phyloP scores from a whole-genome alignment of 2,888 invertebrate genomes.

The Himalopsyche tibetana region DNA sequence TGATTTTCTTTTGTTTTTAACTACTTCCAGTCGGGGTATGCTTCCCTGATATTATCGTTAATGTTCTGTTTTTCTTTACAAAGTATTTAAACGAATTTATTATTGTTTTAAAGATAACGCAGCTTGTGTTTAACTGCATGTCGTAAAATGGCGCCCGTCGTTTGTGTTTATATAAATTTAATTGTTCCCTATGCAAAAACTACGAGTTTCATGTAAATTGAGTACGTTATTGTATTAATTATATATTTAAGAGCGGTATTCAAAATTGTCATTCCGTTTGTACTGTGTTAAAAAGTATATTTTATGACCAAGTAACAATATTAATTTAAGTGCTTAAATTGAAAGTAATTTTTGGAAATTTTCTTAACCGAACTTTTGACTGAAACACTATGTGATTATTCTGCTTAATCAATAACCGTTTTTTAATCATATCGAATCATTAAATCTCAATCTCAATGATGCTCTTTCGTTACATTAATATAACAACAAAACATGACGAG shows the following conservation, averaged over 20 bases:
- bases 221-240: neutral
- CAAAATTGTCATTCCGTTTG: neutral
- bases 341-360: too few species aligned
- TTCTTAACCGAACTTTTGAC: too few species aligned
- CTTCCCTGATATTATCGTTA: conserved; percentile 32
- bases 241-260: neutral
- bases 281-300: neutral
- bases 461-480: too few species aligned
- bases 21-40: conserved; percentile 21
- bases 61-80: conserved; percentile 32
- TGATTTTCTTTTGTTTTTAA: conserved; percentile 37
- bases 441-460: too few species aligned
- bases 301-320: neutral
- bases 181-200: conserved; percentile 19
- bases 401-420: too few species aligned
- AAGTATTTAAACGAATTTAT: conserved; percentile 42
- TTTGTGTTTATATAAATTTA: neutral
- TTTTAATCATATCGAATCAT: too few species aligned
- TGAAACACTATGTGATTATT: too few species aligned
- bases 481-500: too few species aligned
- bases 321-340: too few species aligned
- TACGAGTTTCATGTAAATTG: conserved; percentile 22
- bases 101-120: conserved; percentile 27
- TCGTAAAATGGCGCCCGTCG: conserved; percentile 28
- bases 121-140: conserved; percentile 24